Conservation (phyloP, 2,113 vertebrate genomes). For the Uria aalge region DNA sequence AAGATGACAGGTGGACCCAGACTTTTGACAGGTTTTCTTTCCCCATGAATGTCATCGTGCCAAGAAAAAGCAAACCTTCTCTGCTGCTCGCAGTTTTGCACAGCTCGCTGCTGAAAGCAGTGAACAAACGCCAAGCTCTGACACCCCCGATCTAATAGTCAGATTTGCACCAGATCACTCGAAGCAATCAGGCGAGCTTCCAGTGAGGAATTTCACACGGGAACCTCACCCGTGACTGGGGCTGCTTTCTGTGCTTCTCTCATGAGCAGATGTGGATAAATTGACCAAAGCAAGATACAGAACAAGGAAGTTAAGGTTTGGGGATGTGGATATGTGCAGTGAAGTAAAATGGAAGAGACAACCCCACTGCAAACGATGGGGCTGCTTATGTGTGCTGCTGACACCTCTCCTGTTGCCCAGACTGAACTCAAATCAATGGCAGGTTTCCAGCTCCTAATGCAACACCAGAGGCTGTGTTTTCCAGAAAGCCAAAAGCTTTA, state of each 20-base stretch:
- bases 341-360: not conserved
- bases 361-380: not conserved
- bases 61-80: not conserved
- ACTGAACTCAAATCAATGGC: not conserved
- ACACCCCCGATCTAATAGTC: not conserved
- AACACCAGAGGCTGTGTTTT: not conserved
- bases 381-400: not conserved
- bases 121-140: not conserved
- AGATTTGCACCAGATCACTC: not conserved
- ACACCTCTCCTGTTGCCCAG: not conserved
- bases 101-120: not conserved
- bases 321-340: not conserved
- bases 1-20: not conserved
- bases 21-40: not conserved
- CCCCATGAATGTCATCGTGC: not conserved
- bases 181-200: not conserved
- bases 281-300: not conserved
- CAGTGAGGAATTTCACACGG: not conserved
- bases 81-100: not conserved
- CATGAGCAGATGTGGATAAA: rapidly evolving
- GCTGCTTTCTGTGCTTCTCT: not conserved
- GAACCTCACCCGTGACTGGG: not conserved
- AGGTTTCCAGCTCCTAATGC: not conserved
- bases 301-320: not conserved
- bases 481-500: not conserved